Evolutionary conservation across 1,140 invertebrate species (phyloP).

Genomic region (Hydropsyche tenuis): DNA sequence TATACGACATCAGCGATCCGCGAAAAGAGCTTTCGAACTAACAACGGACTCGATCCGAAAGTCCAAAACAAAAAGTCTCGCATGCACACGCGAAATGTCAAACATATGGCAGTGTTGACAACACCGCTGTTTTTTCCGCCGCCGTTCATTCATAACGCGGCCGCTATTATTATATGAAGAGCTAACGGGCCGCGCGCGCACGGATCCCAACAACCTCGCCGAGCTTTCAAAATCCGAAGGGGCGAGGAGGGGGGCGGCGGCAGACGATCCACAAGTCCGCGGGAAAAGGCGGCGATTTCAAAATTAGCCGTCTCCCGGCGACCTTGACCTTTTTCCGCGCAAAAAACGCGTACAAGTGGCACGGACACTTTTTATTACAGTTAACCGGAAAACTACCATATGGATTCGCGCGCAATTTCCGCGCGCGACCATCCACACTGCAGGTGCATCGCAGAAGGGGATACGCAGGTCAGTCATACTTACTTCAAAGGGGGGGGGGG

Average conservation of each 20-base stretch:
- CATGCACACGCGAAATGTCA: too few species aligned
- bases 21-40: too few species aligned
- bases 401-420: slow-evolving; percentile 20
- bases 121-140: background rate
- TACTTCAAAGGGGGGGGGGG: too few species aligned
- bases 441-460: background rate
- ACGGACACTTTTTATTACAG: background rate
- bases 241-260: background rate
- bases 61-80: too few species aligned
- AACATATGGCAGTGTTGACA: background rate
- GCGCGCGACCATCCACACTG: background rate
- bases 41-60: too few species aligned
- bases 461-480: too few species aligned
- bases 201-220: background rate
- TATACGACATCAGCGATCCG: too few species aligned
- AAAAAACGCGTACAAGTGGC: background rate
- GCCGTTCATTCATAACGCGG: slow-evolving; percentile 6
- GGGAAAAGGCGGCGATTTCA: background rate
- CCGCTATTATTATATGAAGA: background rate
- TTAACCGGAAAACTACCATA: slow-evolving; percentile 17
- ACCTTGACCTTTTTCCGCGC: background rate
- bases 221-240: background rate
- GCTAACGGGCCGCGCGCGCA: background rate
- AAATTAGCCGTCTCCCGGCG: background rate
- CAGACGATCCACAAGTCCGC: background rate